A percentile compares a stretch with the other conserved stretches of the same genome.
Evolutionary conservation across 1,140 invertebrate genomes (phyloP).

Genomic region (Callitettix versicolor): DNA sequence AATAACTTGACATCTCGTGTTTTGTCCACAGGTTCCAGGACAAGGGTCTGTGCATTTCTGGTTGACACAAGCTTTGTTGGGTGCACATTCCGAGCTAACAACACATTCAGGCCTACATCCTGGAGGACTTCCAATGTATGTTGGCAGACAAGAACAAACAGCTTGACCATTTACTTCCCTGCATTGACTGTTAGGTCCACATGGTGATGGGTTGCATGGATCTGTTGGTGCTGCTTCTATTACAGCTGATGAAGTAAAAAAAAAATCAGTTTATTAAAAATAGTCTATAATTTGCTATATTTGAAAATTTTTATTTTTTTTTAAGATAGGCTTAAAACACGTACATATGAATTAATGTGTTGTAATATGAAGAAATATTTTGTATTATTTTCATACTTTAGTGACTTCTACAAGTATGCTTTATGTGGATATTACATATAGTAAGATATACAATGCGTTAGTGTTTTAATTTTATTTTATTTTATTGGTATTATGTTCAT

Average conservation of each 20-base stretch:
- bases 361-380: too few species aligned
- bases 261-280: too few species aligned
- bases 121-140: conserved; percentile 37
- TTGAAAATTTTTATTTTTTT: too few species aligned
- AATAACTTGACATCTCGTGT: conserved; percentile 54
- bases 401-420: too few species aligned
- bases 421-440: too few species aligned
- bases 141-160: conserved; percentile 37
- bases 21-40: conserved; percentile 40
- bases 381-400: too few species aligned
- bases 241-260: conserved; percentile 11
- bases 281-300: too few species aligned
- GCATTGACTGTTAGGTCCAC: conserved; percentile 50
- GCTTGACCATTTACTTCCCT: conserved; percentile 46
- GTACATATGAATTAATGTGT: too few species aligned
- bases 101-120: conserved; percentile 40
- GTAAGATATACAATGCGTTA: too few species aligned
- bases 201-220: conserved; percentile 43
- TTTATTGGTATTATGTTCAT: too few species aligned
- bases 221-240: conserved; percentile 27
- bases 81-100: conserved; percentile 36
- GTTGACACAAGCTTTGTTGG: conserved; percentile 36
- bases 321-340: too few species aligned
- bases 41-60: conserved; percentile 41
- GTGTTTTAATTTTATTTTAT: too few species aligned